phyloP scores from a whole-genome alignment of 2,888 invertebrate genomes.

The Microctonus aethiopoides region DNA sequence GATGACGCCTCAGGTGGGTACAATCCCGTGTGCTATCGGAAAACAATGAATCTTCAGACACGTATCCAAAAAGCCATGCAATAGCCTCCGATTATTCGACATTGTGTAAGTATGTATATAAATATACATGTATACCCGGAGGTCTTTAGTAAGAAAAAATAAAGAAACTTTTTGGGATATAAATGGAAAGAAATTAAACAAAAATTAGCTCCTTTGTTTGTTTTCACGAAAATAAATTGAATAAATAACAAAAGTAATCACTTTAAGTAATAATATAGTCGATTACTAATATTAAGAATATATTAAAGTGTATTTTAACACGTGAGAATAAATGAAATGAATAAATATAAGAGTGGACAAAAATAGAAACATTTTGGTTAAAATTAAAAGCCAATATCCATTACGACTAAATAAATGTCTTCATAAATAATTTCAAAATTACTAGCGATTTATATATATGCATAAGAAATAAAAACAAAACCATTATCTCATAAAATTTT shows the following conservation, averaged over 20 bases:
- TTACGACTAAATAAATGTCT: background rate
- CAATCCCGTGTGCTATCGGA: constrained; percentile 45
- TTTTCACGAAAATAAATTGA: too few species aligned
- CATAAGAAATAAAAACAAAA: background rate
- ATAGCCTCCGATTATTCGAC: constrained; percentile 23
- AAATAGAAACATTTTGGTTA: background rate
- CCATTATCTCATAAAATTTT: background rate
- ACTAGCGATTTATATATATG: background rate
- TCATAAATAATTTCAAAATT: background rate
- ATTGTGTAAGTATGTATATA: background rate
- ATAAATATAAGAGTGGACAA: background rate
- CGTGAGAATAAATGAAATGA: too few species aligned
- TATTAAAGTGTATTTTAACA: too few species aligned
- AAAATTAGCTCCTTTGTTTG: constrained; percentile 4
- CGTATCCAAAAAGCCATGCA: background rate
- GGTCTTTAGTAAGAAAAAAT: background rate
- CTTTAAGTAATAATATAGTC: too few species aligned
- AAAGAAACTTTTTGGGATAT: constrained; percentile 1
- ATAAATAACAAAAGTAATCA: too few species aligned
- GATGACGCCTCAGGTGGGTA: constrained; percentile 48
- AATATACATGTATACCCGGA: background rate
- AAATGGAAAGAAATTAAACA: constrained; percentile 8
- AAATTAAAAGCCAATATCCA: constrained; percentile 9
- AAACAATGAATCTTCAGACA: constrained; percentile 51
- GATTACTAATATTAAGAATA: too few species aligned